Evolutionary conservation across 2,797 vertebrate species (phyloP).

Genomic region (Eurystomus glaucurus): DNA sequence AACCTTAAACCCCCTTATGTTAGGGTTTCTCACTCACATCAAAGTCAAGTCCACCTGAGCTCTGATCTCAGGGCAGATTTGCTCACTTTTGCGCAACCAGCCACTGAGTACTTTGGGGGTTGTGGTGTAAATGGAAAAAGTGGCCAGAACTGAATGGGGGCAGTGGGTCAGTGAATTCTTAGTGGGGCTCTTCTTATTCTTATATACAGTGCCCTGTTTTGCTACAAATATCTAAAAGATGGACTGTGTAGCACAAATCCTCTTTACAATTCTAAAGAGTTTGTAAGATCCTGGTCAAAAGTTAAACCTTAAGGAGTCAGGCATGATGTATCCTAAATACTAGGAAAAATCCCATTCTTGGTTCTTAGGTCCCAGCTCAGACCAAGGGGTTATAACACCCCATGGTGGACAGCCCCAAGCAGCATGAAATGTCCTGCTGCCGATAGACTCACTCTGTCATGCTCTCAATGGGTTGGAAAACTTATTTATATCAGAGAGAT

Average conservation of each 20-base stretch:
- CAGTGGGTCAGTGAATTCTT: not conserved
- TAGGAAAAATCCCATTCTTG: not conserved
- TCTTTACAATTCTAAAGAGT: not conserved
- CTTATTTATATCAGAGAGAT: not conserved
- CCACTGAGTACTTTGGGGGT: not conserved
- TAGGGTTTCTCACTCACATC: not conserved
- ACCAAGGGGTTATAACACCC: accelerated
- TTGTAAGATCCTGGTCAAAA: not conserved
- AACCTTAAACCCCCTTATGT: accelerated
- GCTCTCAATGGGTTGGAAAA: not conserved
- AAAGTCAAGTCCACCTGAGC: not conserved
- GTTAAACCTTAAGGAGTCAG: not conserved
- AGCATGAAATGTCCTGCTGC: not conserved
- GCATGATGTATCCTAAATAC: not conserved
- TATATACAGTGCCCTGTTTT: not conserved
- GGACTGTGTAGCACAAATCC: not conserved
- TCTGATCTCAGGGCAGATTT: not conserved
- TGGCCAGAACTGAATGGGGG: not conserved
- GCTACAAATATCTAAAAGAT: not conserved
- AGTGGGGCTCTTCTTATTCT: not conserved
- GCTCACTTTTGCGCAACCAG: not conserved
- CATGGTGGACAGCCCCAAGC: not conserved
- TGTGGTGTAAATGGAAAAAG: not conserved
- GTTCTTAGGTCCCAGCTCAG: not conserved
- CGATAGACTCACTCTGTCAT: not conserved